Percentiles rank a stretch among this genome's conserved stretches.
Conservation (phyloP, 2,888 invertebrate species). For the Drosophila melanosoma region DNA sequence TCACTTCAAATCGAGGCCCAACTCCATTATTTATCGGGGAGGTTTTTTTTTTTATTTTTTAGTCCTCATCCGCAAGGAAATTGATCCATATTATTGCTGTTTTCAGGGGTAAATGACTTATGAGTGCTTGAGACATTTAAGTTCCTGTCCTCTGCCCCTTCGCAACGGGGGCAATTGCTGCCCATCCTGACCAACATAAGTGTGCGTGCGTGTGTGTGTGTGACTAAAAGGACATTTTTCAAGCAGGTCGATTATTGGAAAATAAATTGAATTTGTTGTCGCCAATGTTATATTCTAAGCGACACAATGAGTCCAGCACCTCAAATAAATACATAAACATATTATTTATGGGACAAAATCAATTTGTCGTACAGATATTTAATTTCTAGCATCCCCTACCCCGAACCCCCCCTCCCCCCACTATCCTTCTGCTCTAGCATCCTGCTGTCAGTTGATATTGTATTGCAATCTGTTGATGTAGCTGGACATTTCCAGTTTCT, state of each 20-base stretch:
- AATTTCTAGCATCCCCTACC: slow-evolving; percentile 52
- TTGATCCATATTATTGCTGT: slow-evolving; percentile 59
- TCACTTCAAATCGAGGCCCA: slow-evolving; percentile 15
- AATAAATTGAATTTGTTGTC: slow-evolving; percentile 72
- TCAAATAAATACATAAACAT: slow-evolving; percentile 35
- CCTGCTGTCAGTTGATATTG: slow-evolving; percentile 12
- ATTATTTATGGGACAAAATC: slow-evolving; percentile 69
- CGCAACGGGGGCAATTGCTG: slow-evolving; percentile 10
- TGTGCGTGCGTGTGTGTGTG: slow-evolving; percentile 25
- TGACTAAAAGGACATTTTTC: slow-evolving; percentile 59
- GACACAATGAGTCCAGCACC: slow-evolving; percentile 62
- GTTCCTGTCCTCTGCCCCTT: slow-evolving; percentile 3
- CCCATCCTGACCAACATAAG: slow-evolving; percentile 23
- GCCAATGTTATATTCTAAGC: slow-evolving; percentile 55
- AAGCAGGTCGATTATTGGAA: slow-evolving; percentile 65
- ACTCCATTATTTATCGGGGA: background rate
- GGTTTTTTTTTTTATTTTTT: background rate
- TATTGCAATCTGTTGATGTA: slow-evolving; percentile 57
- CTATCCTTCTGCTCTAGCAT: background rate
- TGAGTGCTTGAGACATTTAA: slow-evolving; percentile 60
- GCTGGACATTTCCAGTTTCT: slow-evolving; percentile 14
- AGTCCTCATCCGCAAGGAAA: slow-evolving; percentile 39
- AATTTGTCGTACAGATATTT: slow-evolving; percentile 74
- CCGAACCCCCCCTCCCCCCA: background rate
- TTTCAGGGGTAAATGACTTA: slow-evolving; percentile 71